Evolutionary conservation across 1,140 invertebrate genomes (phyloP).

Genomic region (Danaus melanippus): DNA sequence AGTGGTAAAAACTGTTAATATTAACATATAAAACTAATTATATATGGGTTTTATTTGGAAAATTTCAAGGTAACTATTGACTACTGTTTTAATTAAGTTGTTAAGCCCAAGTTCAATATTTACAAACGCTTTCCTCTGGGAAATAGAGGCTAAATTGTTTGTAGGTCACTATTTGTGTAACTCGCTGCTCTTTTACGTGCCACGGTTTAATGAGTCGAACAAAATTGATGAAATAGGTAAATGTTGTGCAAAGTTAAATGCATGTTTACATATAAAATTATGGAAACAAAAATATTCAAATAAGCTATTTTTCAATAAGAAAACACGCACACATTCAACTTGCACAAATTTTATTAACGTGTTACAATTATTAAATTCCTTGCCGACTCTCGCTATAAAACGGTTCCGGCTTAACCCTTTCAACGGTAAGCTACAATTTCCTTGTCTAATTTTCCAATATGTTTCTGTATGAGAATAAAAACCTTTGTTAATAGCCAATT

Average conservation of each 20-base stretch:
- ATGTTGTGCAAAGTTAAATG: too few relatives aligned
- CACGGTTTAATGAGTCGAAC: conserved; percentile 4
- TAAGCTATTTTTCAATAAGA: too few relatives aligned
- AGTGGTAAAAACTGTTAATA: too few relatives aligned
- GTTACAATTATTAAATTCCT: too few relatives aligned
- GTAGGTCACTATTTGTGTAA: conserved; percentile 13
- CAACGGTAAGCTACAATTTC: conserved; percentile 28
- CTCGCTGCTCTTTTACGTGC: conserved; percentile 14
- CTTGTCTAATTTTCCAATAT: conserved; percentile 23
- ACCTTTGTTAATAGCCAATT: conserved; percentile 31
- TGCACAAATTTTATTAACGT: too few relatives aligned
- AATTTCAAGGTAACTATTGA: background rate
- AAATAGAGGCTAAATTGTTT: conserved; percentile 26
- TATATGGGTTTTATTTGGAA: too few relatives aligned
- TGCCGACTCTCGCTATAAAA: conserved; percentile 7
- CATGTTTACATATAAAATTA: too few relatives aligned
- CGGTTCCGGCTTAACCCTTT: conserved; percentile 13
- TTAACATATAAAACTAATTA: too few relatives aligned
- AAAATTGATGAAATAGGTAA: too few relatives aligned
- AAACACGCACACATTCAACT: too few relatives aligned
- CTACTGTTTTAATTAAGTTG: conserved; percentile 14
- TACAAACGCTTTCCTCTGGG: conserved; percentile 19
- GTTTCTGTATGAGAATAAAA: conserved; percentile 18
- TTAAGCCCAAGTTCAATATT: conserved; percentile 22
- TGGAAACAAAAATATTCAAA: too few relatives aligned